Percentiles rank a stretch among this genome's conserved stretches.
Conservation (phyloP, 2,797 vertebrate genomes). For the Perodicticus potto region DNA sequence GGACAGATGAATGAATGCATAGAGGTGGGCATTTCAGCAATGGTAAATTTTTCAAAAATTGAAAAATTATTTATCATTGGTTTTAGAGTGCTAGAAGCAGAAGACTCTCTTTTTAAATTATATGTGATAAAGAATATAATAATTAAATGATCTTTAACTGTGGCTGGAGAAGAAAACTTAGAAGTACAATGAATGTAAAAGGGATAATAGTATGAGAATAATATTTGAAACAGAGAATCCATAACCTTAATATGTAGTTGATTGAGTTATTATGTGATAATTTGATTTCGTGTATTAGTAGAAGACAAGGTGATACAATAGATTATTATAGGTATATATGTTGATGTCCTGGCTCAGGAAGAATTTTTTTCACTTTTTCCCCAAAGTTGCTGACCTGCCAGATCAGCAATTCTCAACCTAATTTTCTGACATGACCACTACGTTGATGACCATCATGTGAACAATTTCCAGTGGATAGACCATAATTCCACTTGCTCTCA, state of each 20-base stretch:
- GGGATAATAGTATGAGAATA: slow-evolving; percentile 18
- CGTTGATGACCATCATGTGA: slow-evolving; percentile 5
- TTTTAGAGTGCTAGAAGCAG: neutral
- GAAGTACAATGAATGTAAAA: neutral
- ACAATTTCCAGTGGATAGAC: slow-evolving; percentile 11
- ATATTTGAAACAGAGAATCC: neutral
- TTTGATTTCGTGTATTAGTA: slow-evolving; percentile 29
- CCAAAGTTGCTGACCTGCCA: slow-evolving; percentile 40
- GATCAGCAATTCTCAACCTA: slow-evolving; percentile 32
- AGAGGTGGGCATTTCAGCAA: neutral
- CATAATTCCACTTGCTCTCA: slow-evolving; percentile 20
- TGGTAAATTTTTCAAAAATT: slow-evolving; percentile 3
- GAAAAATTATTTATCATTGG: slow-evolving; percentile 27
- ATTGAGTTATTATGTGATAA: slow-evolving; percentile 15
- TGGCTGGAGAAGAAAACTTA: slow-evolving; percentile 18
- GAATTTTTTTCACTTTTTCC: neutral
- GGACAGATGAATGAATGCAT: neutral
- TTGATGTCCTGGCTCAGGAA: slow-evolving; percentile 7
- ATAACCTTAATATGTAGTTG: neutral
- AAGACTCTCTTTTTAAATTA: slow-evolving; percentile 10
- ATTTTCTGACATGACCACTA: slow-evolving; percentile 31
- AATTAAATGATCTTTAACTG: slow-evolving; percentile 57
- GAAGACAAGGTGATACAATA: neutral
- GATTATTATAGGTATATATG: neutral
- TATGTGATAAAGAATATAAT: neutral